Evolutionary conservation across 1,140 invertebrate species (phyloP).

Genomic region (Metopolophium dirhodum): DNA sequence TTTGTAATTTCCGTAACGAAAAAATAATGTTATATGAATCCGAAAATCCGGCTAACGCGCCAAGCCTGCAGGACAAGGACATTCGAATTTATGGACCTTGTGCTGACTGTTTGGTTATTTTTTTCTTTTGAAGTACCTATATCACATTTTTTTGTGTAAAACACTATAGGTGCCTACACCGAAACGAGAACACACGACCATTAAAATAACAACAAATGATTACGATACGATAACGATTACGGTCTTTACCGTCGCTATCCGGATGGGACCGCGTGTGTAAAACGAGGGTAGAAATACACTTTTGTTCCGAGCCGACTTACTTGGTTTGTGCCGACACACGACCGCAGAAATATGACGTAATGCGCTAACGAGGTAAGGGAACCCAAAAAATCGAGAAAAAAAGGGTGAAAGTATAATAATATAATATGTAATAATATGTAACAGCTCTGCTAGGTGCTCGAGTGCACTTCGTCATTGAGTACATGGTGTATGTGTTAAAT

Average conservation of each 20-base stretch:
- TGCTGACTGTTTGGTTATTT: background rate
- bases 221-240: background rate
- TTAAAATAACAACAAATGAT: conserved; percentile 12
- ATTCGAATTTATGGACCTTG: background rate
- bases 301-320: background rate
- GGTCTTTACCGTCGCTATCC: background rate
- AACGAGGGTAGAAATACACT: background rate
- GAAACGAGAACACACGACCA: background rate
- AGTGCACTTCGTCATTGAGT: background rate
- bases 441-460: background rate
- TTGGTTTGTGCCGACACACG: background rate
- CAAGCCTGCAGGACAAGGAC: background rate
- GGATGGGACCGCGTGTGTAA: background rate
- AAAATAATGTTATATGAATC: no score
- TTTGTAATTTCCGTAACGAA: no score
- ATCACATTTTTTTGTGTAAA: background rate
- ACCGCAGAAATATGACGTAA: background rate
- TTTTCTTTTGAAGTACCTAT: background rate
- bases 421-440: no score
- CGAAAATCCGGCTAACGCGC: no score
- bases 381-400: background rate
- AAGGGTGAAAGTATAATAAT: background rate
- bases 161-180: background rate
- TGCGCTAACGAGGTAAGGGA: background rate
- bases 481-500: background rate